Percentiles rank a stretch among this genome's conserved stretches.
These are phyloP conservation scores for Auanema freiburgensis DNA, from an alignment of 2,888 invertebrate species.

Conservation along the genomic window DNA sequence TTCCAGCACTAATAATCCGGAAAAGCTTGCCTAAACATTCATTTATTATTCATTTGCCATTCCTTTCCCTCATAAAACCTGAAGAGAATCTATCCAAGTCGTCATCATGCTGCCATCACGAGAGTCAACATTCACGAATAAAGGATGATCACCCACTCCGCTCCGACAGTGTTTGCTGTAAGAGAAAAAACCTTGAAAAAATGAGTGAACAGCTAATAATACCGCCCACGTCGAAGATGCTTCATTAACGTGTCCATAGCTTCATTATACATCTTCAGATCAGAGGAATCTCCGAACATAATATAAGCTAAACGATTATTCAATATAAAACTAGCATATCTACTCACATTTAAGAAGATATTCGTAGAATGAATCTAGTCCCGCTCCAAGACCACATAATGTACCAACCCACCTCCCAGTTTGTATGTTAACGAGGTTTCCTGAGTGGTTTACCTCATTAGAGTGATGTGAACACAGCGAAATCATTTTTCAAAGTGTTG, in stretches of 20 bases:
- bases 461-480: background rate
- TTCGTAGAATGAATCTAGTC: constrained; percentile 73
- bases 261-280: constrained; percentile 71
- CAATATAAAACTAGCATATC: background rate
- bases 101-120: constrained; percentile 71
- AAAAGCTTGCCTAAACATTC: constrained; percentile 62
- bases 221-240: constrained; percentile 70
- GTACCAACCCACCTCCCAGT: constrained; percentile 72
- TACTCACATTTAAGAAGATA: constrained; percentile 69
- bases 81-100: constrained; percentile 74
- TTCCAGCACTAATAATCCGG: constrained; percentile 69
- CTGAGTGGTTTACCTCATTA: constrained; percentile 58
- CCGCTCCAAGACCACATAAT: constrained; percentile 72
- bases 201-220: background rate
- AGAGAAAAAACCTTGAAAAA: constrained; percentile 6
- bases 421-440: constrained; percentile 73
- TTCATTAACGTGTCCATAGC: constrained; percentile 70
- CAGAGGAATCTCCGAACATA: constrained; percentile 71
- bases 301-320: constrained; percentile 67
- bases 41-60: no score
- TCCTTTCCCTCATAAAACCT: constrained; percentile 65
- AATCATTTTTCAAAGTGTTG: background rate
- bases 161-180: constrained; percentile 41
- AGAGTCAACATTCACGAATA: constrained; percentile 75
- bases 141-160: constrained; percentile 71